Percentiles rank a stretch among this genome's conserved stretches.
phyloP scores from a whole-genome alignment of 1,140 invertebrate genomes.

The Drosophila leontia region DNA sequence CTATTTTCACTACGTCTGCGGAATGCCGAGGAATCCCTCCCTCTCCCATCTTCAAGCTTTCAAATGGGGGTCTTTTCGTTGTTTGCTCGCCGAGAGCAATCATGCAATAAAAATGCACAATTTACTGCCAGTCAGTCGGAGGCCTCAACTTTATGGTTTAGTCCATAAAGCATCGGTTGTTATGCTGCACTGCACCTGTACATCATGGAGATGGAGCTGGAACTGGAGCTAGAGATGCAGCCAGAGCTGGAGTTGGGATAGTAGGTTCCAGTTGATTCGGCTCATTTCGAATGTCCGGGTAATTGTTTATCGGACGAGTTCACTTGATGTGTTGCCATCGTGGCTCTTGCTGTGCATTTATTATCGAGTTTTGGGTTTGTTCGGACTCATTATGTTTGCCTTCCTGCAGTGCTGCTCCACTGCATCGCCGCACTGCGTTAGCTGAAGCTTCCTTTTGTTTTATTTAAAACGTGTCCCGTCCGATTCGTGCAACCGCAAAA shows the following conservation, averaged over 20 bases:
- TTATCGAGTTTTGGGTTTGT: constrained; percentile 55
- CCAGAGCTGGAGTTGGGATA: not conserved
- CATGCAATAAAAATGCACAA: constrained; percentile 61
- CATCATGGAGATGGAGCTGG: constrained; percentile 5
- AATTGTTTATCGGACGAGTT: constrained; percentile 71
- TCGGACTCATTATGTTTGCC: constrained; percentile 41
- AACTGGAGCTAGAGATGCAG: not conserved
- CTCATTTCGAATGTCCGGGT: constrained; percentile 62
- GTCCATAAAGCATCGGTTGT: constrained; percentile 51
- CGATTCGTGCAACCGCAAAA: constrained; percentile 40
- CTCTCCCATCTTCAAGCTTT: constrained; percentile 3
- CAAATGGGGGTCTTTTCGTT: constrained; percentile 6
- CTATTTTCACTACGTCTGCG: constrained; percentile 36
- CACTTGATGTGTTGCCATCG: constrained; percentile 49
- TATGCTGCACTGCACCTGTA: constrained; percentile 58
- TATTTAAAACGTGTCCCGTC: constrained; percentile 76
- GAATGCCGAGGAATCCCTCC: constrained; percentile 28
- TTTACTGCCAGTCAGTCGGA: constrained; percentile 48
- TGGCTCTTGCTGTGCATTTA: constrained; percentile 34
- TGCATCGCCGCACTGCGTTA: constrained; percentile 56
- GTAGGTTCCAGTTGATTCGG: constrained; percentile 67
- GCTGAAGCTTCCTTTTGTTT: constrained; percentile 64
- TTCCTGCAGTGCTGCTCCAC: constrained; percentile 54
- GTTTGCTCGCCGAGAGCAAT: constrained; percentile 47
- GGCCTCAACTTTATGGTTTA: constrained; percentile 54